A percentile compares a stretch with the other conserved stretches of the same genome.
Evolutionary conservation across 2,113 vertebrate species (phyloP).

Genomic region (Triplophysa tibetana): DNA sequence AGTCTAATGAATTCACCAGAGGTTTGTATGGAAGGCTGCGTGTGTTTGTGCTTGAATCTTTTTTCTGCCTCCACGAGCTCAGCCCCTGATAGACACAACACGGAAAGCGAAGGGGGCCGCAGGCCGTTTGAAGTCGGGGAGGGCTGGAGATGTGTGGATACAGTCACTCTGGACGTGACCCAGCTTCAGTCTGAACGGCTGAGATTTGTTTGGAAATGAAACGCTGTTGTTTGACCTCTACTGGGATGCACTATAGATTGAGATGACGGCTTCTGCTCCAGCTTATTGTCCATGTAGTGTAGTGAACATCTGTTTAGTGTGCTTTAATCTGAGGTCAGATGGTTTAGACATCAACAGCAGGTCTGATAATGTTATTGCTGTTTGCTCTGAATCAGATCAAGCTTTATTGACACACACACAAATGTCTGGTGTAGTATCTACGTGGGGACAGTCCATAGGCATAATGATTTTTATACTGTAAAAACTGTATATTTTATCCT

Average conservation of each 20-base stretch:
- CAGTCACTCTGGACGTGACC: slow-evolving; percentile 7
- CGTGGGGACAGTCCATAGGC: too few species aligned
- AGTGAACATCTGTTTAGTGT: too few species aligned
- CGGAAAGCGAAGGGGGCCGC: slow-evolving; percentile 41
- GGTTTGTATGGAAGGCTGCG: slow-evolving; percentile 55
- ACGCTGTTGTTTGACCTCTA: not conserved
- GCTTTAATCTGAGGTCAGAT: too few species aligned
- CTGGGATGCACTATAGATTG: not conserved
- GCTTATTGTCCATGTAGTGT: too few species aligned
- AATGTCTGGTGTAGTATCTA: too few species aligned
- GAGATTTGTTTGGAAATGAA: not conserved
- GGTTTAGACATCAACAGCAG: too few species aligned
- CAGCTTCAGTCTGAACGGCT: slow-evolving; percentile 11
- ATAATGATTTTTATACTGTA: too few species aligned
- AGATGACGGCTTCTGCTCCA: too few species aligned
- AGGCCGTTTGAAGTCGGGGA: slow-evolving; percentile 55
- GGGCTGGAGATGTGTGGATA: slow-evolving; percentile 21
- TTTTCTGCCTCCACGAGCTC: slow-evolving; percentile 46
- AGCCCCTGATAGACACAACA: slow-evolving; percentile 42
- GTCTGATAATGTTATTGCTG: too few species aligned
- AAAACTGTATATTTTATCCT: too few species aligned
- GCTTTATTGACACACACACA: too few species aligned
- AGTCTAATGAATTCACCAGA: slow-evolving; percentile 68
- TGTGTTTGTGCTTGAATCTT: slow-evolving; percentile 49
- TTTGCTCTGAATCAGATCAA: too few species aligned